A percentile compares a stretch with the other conserved stretches of the same genome.
Evolutionary conservation across 2,888 invertebrate genomes (phyloP).

Genomic region (Clepsis dumicolana): DNA sequence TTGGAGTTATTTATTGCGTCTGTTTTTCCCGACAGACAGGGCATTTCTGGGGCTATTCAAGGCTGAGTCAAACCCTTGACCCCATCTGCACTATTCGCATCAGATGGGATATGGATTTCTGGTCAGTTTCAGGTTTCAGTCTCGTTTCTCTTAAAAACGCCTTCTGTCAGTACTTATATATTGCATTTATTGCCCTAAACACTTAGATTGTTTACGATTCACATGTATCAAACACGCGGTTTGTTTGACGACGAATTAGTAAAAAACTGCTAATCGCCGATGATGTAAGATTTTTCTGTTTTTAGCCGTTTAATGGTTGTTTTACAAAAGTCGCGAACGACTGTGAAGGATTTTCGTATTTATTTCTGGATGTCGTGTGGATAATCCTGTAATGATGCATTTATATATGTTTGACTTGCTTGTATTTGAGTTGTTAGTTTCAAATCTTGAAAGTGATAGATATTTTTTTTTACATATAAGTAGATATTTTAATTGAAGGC

Average conservation of each 20-base stretch:
- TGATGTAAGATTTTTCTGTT: slow-evolving; percentile 28
- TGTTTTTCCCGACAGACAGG: too few relatives aligned
- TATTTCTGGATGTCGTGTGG: background rate
- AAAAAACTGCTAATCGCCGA: slow-evolving; percentile 29
- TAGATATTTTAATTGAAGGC: too few relatives aligned
- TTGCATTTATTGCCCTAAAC: background rate
- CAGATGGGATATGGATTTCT: too few relatives aligned
- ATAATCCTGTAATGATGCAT: too few relatives aligned
- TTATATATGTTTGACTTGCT: too few relatives aligned
- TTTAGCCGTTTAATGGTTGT: slow-evolving; percentile 23
- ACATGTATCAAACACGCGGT: background rate
- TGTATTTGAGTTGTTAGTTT: too few relatives aligned
- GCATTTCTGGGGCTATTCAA: too few relatives aligned
- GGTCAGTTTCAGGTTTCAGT: too few relatives aligned
- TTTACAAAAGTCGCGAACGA: slow-evolving; percentile 6
- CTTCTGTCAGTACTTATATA: background rate
- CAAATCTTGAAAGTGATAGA: too few relatives aligned
- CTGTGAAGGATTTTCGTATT: slow-evolving; percentile 7
- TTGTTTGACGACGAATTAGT: slow-evolving; percentile 33
- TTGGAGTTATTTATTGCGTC: too few relatives aligned
- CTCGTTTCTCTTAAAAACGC: background rate
- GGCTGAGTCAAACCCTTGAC: background rate
- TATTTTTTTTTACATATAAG: too few relatives aligned
- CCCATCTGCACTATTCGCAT: background rate
- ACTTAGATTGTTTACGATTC: slow-evolving; percentile 3